A percentile compares a stretch with the other conserved stretches of the same genome.
These are phyloP conservation scores for Rotaria magnacalcarata DNA, from an alignment of 2,888 invertebrate genomes.

Conservation along the genomic window DNA sequence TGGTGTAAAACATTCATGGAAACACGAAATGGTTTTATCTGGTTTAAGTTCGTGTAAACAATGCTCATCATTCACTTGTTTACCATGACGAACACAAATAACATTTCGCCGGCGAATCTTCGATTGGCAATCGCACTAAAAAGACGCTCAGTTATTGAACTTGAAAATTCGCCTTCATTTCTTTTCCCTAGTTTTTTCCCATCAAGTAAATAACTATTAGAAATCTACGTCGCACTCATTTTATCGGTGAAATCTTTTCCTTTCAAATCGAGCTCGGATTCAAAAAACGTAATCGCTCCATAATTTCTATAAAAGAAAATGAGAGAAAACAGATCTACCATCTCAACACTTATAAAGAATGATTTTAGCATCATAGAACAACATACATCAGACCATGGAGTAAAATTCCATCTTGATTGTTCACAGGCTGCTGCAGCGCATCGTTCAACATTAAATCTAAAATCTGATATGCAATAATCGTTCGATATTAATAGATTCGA, in stretches of 20 bases:
- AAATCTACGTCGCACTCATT: no score
- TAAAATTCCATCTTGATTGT: neutral
- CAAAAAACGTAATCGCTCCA: no score
- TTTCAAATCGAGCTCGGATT: no score
- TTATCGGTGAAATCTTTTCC: no score
- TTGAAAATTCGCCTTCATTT: no score
- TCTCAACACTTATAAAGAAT: no score
- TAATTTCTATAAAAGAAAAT: no score
- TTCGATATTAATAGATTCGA: neutral
- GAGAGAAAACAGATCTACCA: no score
- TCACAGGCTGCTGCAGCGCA: neutral
- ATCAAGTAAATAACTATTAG: no score
- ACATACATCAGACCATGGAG: neutral
- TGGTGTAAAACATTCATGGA: neutral
- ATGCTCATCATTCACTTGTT: neutral
- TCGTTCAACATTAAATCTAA: neutral
- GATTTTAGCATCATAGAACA: neutral
- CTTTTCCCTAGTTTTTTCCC: no score
- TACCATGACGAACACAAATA: neutral
- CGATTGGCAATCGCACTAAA: neutral
- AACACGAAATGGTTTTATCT: neutral
- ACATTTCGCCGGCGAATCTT: neutral
- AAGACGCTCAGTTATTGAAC: neutral
- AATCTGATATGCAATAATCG: neutral
- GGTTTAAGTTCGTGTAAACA: conserved; percentile 8